Evolutionary conservation across 2,113 vertebrate species (phyloP).

Genomic region (Salvator merianae): DNA sequence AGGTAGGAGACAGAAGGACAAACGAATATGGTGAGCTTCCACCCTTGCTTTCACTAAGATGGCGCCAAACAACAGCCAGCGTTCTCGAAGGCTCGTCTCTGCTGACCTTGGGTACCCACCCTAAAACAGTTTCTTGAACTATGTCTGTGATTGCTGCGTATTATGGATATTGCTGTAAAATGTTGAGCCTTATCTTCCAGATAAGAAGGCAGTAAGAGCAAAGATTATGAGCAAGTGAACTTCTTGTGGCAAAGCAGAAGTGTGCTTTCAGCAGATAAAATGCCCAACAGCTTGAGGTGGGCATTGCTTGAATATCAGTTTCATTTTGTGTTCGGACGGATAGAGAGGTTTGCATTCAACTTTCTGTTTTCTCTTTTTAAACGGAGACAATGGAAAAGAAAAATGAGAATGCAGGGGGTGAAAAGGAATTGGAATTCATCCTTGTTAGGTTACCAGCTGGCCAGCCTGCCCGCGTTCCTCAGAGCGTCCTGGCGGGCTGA

Average conservation of each 20-base stretch:
- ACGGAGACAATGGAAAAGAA: background rate
- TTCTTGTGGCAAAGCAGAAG: background rate
- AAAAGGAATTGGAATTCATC: too few species aligned
- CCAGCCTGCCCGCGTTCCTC: background rate
- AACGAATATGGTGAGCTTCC: too few species aligned
- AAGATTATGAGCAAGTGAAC: background rate
- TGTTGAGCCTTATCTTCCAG: background rate
- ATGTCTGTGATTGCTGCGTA: too few species aligned
- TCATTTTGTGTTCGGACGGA: background rate
- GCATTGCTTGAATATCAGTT: background rate
- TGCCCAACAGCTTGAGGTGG: background rate
- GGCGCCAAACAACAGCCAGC: too few species aligned
- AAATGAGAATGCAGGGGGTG: background rate
- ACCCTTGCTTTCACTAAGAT: too few species aligned
- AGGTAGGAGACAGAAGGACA: too few species aligned
- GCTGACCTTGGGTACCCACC: background rate
- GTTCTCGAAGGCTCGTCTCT: too few species aligned
- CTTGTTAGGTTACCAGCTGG: too few species aligned
- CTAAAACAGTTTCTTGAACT: background rate
- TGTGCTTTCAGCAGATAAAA: background rate
- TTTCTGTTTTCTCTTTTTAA: background rate
- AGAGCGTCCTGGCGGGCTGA: background rate
- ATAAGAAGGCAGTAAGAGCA: background rate
- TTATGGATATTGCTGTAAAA: background rate
- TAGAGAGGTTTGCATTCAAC: too few species aligned